These are phyloP conservation scores for Sternarchorhynchus goeldii DNA, from an alignment of 2,797 vertebrate genomes.

Conservation along the genomic window DNA sequence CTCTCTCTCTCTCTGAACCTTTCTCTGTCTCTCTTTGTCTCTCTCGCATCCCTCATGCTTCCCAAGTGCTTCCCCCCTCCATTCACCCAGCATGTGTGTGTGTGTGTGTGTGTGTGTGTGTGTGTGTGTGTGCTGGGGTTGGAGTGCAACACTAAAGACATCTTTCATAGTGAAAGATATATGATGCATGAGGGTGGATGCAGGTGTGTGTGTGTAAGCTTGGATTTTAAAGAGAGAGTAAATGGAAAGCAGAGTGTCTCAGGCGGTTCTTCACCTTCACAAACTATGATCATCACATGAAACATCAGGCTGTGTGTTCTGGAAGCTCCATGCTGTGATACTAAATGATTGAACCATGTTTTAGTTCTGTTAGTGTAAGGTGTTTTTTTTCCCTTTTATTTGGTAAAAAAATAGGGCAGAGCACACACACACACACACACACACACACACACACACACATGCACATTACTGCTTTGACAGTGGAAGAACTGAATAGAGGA, in stretches of 20 bases:
- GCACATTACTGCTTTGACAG: constrained; percentile 20
- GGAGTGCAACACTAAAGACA: constrained; percentile 9
- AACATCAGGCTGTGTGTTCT: no score
- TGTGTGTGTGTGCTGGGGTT: constrained; percentile 35
- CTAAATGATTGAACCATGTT: no score
- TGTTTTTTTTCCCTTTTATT: no score
- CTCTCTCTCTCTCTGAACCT: constrained; percentile 44
- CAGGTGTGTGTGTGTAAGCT: constrained; percentile 50
- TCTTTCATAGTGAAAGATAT: neutral
- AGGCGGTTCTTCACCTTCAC: no score
- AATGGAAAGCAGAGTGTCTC: no score
- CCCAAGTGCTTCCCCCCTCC: constrained; percentile 56
- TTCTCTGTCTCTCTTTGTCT: constrained; percentile 47
- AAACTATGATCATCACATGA: no score
- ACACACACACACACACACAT: constrained; percentile 16
- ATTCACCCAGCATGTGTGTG: constrained; percentile 29
- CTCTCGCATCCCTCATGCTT: constrained; percentile 46
- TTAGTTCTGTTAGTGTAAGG: no score
- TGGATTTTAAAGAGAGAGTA: constrained; percentile 50
- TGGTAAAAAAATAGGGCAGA: no score
- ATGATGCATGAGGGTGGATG: neutral
- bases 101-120: constrained; percentile 40
- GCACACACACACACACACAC: no score
- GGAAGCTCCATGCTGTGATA: no score
- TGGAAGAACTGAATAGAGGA: no score